A percentile compares a stretch with the other conserved stretches of the same genome.
These are phyloP conservation scores for Garrulus glandarius DNA, from an alignment of 2,797 vertebrate species.

Conservation along the genomic window DNA sequence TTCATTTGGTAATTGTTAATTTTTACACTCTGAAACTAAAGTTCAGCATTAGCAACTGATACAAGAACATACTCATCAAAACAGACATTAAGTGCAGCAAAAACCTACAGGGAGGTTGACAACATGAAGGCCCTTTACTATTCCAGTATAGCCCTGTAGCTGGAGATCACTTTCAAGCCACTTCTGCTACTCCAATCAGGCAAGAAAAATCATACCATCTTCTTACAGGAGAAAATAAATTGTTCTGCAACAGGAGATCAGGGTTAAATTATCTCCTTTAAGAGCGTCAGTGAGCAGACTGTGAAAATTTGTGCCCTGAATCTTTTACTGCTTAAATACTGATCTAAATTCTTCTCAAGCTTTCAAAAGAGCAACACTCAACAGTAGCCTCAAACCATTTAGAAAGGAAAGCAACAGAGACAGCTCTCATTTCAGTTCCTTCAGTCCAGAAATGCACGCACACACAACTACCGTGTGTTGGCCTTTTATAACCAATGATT, in stretches of 20 bases:
- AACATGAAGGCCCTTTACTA: background rate
- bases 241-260: background rate
- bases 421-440: background rate
- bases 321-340: background rate
- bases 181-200: background rate
- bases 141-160: background rate
- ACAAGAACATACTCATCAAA: background rate
- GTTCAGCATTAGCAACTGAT: background rate
- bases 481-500: background rate
- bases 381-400: constrained; percentile 1
- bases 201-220: background rate
- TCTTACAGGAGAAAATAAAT: background rate
- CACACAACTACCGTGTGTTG: background rate
- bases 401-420: background rate
- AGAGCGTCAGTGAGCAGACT: background rate
- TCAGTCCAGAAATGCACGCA: background rate
- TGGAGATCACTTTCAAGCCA: background rate
- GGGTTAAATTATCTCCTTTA: background rate
- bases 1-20: background rate
- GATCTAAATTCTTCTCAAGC: constrained; percentile 19
- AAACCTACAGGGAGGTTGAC: background rate
- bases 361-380: background rate
- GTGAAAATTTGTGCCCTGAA: background rate
- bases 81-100: background rate
- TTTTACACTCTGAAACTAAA: background rate